Conservation (phyloP, 2,797 vertebrate species). For the Peromyscus aztecus region DNA sequence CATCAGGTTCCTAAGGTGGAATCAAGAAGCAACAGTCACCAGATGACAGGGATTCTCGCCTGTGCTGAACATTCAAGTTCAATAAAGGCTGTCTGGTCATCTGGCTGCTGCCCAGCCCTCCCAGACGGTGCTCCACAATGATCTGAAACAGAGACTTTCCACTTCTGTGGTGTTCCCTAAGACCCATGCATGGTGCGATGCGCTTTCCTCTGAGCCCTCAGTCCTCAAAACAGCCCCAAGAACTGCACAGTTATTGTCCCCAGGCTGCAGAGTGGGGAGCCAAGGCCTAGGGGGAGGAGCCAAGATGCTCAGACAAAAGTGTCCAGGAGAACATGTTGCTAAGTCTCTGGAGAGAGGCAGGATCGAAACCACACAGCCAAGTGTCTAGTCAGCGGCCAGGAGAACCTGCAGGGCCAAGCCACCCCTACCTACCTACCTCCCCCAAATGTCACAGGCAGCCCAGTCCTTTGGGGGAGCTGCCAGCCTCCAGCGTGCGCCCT, state of each 20-base stretch:
- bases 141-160: background rate
- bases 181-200: rapidly evolving
- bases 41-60: background rate
- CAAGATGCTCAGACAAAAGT: background rate
- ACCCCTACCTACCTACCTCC: background rate
- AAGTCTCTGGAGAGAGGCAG: background rate
- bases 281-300: background rate
- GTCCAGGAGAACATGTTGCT: background rate
- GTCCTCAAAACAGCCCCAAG: background rate
- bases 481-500: background rate
- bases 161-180: rapidly evolving
- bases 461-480: background rate
- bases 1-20: background rate
- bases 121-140: rapidly evolving
- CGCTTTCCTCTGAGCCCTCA: background rate
- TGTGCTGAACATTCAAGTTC: background rate
- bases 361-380: background rate
- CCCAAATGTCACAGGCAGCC: background rate
- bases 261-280: background rate
- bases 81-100: background rate
- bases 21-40: background rate
- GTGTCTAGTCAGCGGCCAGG: background rate
- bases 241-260: background rate
- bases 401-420: background rate
- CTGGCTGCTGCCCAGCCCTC: rapidly evolving